Conservation (phyloP, 2,797 vertebrate species). For the Chrosomus eos region DNA sequence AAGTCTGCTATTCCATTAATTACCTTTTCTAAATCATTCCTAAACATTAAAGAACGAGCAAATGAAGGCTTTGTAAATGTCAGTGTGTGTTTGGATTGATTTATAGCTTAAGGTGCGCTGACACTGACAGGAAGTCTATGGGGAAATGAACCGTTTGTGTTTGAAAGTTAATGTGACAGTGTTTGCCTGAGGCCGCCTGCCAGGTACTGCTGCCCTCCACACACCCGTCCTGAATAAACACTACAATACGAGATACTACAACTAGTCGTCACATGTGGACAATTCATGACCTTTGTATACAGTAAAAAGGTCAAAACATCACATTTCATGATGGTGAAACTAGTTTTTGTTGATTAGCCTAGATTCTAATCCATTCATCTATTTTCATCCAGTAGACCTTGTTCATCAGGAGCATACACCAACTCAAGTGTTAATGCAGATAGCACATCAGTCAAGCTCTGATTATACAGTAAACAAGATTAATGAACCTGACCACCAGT, state of each 20-base stretch:
- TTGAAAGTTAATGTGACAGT: slow-evolving; percentile 50
- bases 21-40: slow-evolving; percentile 68
- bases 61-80: slow-evolving; percentile 72
- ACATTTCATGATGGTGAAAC: neutral
- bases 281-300: neutral
- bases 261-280: neutral
- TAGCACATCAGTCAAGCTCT: neutral
- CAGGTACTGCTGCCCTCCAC: slow-evolving; percentile 24
- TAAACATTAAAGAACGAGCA: slow-evolving; percentile 76
- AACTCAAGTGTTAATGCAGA: neutral
- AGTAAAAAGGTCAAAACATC: neutral
- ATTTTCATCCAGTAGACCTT: no score
- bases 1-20: slow-evolving; percentile 62
- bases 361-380: neutral
- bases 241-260: neutral
- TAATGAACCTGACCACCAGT: neutral
- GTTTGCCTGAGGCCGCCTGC: slow-evolving; percentile 40
- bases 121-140: slow-evolving; percentile 14
- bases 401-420: neutral
- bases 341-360: no score
- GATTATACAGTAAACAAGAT: neutral
- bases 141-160: slow-evolving; percentile 42
- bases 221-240: neutral
- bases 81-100: slow-evolving; percentile 73
- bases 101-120: slow-evolving; percentile 71